phyloP scores from a whole-genome alignment of 2,888 invertebrate species.

The Aradus depressus region DNA sequence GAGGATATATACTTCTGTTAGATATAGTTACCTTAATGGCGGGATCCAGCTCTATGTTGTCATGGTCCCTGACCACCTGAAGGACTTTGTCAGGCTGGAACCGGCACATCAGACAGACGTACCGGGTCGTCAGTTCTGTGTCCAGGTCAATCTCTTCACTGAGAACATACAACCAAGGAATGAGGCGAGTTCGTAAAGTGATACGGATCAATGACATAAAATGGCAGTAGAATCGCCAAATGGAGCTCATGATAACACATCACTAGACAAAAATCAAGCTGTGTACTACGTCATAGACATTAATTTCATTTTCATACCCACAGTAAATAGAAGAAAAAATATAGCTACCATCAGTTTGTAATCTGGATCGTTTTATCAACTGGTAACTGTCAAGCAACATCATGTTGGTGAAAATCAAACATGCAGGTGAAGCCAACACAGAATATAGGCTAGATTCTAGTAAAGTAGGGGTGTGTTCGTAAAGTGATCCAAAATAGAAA shows the following conservation, averaged over 20 bases:
- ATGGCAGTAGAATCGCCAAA: background rate
- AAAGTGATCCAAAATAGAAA: too few relatives aligned
- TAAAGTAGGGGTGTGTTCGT: too few relatives aligned
- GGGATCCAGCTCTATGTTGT: conserved; percentile 27
- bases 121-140: conserved; percentile 35
- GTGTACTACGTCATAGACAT: too few relatives aligned
- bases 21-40: conserved; percentile 25
- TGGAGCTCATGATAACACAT: too few relatives aligned
- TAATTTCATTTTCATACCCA: background rate
- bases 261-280: too few relatives aligned
- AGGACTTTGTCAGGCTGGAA: conserved; percentile 34
- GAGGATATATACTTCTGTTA: background rate
- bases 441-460: too few relatives aligned
- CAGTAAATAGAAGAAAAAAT: too few relatives aligned
- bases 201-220: background rate
- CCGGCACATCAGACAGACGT: conserved; percentile 37
- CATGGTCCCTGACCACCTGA: conserved; percentile 23
- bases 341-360: too few relatives aligned
- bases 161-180: conserved; percentile 14
- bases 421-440: too few relatives aligned
- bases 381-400: too few relatives aligned
- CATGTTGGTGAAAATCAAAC: too few relatives aligned
- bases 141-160: conserved; percentile 33
- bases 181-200: background rate
- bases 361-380: too few relatives aligned